These are phyloP conservation scores for Dasyurus viverrinus DNA, from an alignment of 2,113 vertebrate species.

Conservation along the genomic window DNA sequence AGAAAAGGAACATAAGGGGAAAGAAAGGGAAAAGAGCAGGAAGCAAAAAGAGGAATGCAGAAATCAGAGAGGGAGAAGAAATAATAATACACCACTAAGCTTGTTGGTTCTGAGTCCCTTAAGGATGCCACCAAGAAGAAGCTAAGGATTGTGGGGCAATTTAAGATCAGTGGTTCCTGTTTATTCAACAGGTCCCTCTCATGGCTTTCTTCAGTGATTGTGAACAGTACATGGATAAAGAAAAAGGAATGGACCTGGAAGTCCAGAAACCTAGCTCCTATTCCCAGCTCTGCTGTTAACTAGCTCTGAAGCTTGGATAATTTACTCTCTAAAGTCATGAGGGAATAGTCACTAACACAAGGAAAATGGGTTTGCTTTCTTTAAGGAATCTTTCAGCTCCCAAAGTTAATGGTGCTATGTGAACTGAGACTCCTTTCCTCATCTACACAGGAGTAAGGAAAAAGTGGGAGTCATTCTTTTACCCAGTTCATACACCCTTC, in stretches of 20 bases:
- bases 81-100: not conserved
- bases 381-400: not conserved
- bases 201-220: not conserved
- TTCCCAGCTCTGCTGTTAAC: not conserved
- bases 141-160: not conserved
- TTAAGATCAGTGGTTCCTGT: not conserved
- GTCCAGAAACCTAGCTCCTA: not conserved
- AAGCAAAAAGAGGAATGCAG: not conserved
- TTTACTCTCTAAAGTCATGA: not conserved
- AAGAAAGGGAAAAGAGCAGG: not conserved
- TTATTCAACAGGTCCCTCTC: not conserved
- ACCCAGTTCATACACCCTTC: not conserved
- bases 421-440: not conserved
- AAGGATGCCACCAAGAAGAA: not conserved
- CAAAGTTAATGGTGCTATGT: not conserved
- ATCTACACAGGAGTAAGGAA: not conserved
- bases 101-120: not conserved
- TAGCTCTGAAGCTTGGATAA: not conserved
- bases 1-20: too few relatives aligned
- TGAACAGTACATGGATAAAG: not conserved
- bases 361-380: not conserved
- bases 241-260: not conserved
- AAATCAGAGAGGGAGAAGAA: not conserved
- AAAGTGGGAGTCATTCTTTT: not conserved
- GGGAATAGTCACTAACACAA: not conserved